Conservation (phyloP, 2,797 vertebrate genomes). For the Urosaurus nigricauda region DNA sequence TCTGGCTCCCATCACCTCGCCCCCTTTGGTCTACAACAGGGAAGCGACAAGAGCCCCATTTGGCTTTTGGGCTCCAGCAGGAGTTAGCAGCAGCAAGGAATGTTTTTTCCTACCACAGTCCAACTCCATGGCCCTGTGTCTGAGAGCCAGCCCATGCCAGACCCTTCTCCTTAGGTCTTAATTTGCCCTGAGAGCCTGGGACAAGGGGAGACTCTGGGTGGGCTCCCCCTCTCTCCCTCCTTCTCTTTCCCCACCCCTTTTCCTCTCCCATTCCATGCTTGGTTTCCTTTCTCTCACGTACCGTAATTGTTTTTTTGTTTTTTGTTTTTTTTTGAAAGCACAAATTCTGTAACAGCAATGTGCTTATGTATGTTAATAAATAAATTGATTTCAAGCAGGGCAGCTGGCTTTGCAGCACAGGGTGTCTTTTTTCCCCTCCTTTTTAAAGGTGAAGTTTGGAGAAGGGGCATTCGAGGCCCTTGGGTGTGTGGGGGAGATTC, state of each 20-base stretch:
- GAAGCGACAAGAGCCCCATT: constrained; percentile 12
- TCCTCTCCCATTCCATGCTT: constrained; percentile 78
- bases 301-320: constrained; percentile 85
- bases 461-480: neutral
- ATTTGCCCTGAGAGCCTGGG: constrained; percentile 62
- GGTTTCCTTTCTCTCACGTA: constrained; percentile 76
- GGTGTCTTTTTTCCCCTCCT: neutral
- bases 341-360: constrained; percentile 89
- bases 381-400: constrained; percentile 76
- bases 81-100: constrained; percentile 16
- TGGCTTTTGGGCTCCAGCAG: constrained; percentile 19
- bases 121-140: constrained; percentile 12
- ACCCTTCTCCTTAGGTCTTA: constrained; percentile 52
- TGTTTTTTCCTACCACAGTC: neutral
- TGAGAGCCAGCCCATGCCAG: constrained; percentile 30
- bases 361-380: constrained; percentile 93
- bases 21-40: constrained; percentile 1
- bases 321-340: constrained; percentile 84
- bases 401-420: constrained; percentile 33
- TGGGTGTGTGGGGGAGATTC: neutral
- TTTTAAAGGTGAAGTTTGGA: neutral
- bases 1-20: constrained; percentile 67
- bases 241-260: constrained; percentile 41
- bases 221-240: constrained; percentile 34
- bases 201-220: constrained; percentile 37